Evolutionary conservation across 2,888 invertebrate genomes (phyloP).

Genomic region (Apodemia mormo): DNA sequence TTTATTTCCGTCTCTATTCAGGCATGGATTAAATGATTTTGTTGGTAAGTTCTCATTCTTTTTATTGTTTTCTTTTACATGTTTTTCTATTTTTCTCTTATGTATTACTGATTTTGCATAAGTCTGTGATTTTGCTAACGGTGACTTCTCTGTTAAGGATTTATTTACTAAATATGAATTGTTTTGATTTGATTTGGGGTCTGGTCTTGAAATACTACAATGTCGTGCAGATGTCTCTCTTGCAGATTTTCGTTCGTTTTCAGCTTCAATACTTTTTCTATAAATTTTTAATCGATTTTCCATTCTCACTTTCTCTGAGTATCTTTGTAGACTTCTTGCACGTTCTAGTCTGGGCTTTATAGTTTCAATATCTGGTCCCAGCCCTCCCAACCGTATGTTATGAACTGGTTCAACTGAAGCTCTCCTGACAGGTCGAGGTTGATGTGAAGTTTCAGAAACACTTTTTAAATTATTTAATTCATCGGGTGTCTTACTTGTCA

Average conservation of each 20-base stretch:
- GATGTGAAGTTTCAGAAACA: slow-evolving; percentile 63
- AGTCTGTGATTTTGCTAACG: slow-evolving; percentile 52
- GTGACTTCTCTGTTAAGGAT: slow-evolving; percentile 42
- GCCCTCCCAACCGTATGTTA: slow-evolving; percentile 63
- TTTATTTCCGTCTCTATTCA: neutral
- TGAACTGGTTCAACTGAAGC: slow-evolving; percentile 51
- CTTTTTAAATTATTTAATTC: slow-evolving; percentile 58
- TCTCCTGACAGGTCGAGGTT: slow-evolving; percentile 50
- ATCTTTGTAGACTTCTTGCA: slow-evolving; percentile 72
- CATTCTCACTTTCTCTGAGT: slow-evolving; percentile 74
- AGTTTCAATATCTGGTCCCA: slow-evolving; percentile 69
- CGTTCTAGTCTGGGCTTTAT: slow-evolving; percentile 70
- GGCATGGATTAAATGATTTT: too few species aligned
- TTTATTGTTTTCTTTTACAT: neutral
- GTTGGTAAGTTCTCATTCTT: too few species aligned
- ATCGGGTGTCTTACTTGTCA: slow-evolving; percentile 27
- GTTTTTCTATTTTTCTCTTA: neutral
- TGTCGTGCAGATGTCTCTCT: slow-evolving; percentile 41
- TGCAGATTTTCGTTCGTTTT: slow-evolving; percentile 49
- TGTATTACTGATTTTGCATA: slow-evolving; percentile 37
- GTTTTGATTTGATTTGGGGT: slow-evolving; percentile 41
- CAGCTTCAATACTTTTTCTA: slow-evolving; percentile 57
- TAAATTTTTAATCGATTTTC: slow-evolving; percentile 71
- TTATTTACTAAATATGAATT: slow-evolving; percentile 62
- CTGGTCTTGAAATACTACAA: slow-evolving; percentile 32